A percentile compares a stretch with the other conserved stretches of the same genome.
These are phyloP conservation scores for Lycia hirtaria DNA, from an alignment of 2,888 invertebrate species.

Conservation along the genomic window DNA sequence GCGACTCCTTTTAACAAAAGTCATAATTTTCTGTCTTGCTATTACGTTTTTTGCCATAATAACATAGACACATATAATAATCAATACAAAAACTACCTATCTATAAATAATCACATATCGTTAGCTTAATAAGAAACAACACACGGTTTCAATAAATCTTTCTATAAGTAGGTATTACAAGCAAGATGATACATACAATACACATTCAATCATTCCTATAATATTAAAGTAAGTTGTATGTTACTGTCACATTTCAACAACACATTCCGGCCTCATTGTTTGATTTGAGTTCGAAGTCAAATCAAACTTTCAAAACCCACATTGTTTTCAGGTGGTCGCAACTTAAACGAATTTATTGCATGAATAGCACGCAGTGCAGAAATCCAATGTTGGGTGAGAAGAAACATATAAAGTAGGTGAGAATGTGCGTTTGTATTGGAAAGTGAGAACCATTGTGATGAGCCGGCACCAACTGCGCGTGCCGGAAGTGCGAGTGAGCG, in stretches of 20 bases:
- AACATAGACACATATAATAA: too few relatives aligned
- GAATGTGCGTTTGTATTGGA: slow-evolving; percentile 34
- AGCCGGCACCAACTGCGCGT: slow-evolving; percentile 86
- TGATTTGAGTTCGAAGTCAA: background rate
- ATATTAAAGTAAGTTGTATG: too few relatives aligned
- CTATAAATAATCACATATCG: background rate
- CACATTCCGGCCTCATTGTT: slow-evolving; percentile 1
- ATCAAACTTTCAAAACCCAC: background rate
- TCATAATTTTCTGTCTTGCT: too few relatives aligned
- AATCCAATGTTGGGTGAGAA: background rate
- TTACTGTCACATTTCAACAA: slow-evolving; percentile 15
- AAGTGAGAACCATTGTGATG: slow-evolving; percentile 73
- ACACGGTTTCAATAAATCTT: background rate
- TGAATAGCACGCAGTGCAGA: background rate
- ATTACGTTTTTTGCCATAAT: too few relatives aligned
- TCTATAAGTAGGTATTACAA: too few relatives aligned
- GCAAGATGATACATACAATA: too few relatives aligned
- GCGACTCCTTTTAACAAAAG: too few relatives aligned
- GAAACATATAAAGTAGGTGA: slow-evolving; percentile 16
- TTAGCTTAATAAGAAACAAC: background rate
- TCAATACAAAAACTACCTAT: background rate
- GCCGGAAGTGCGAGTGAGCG: slow-evolving; percentile 88
- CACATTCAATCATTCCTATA: too few relatives aligned
- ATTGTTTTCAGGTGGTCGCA: slow-evolving; percentile 1
- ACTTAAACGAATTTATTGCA: background rate